Percentiles rank a stretch among this genome's conserved stretches.
Conservation (phyloP, 2,888 invertebrate genomes). For the Latrodectus hesperus region DNA sequence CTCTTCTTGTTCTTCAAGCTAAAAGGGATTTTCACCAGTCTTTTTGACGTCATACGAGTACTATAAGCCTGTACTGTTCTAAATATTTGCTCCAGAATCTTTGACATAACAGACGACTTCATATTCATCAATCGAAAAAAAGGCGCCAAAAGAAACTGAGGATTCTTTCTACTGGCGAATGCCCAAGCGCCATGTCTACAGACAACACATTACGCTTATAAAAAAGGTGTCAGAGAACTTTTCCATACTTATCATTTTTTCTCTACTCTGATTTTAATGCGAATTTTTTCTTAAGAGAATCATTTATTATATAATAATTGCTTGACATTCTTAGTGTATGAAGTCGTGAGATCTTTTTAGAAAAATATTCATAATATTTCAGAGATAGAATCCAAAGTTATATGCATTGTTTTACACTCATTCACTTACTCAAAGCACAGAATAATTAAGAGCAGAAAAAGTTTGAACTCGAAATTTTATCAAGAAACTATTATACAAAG, state of each 20-base stretch:
- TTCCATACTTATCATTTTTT: neutral
- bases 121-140: conserved; percentile 64
- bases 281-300: no score
- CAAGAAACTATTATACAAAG: no score
- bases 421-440: no score
- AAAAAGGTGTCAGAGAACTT: neutral
- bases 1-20: neutral
- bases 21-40: conserved; percentile 6
- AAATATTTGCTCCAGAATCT: conserved; percentile 62
- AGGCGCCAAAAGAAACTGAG: conserved; percentile 27
- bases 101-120: conserved; percentile 46
- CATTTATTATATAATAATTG: no score
- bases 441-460: no score
- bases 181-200: conserved; percentile 41
- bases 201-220: neutral
- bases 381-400: no score
- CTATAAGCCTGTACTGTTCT: conserved; percentile 49
- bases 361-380: no score
- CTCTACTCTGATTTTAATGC: no score
- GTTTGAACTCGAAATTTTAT: no score
- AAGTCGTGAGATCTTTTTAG: no score
- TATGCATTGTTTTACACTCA: no score
- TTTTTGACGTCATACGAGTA: conserved; percentile 33
- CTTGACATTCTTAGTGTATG: no score
- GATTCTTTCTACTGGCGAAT: conserved; percentile 20